Percentiles rank a stretch among this genome's conserved stretches.
These are phyloP conservation scores for Pyrrhia umbra DNA, from an alignment of 2,888 invertebrate genomes.

Conservation along the genomic window DNA sequence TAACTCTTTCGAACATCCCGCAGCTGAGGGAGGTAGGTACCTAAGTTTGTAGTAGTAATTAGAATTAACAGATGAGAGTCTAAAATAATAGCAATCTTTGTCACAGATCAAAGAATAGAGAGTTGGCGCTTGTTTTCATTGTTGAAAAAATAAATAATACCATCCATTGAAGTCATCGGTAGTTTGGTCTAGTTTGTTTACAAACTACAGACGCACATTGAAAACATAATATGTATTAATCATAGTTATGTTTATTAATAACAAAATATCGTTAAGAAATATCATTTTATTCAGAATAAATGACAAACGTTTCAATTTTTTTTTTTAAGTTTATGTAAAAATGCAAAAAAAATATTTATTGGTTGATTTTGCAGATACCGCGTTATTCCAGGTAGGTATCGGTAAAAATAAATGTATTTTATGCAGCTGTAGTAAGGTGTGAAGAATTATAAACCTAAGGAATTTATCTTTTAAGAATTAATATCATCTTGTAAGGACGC, in stretches of 20 bases:
- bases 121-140: not conserved
- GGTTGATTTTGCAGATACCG: not conserved
- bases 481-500: not conserved
- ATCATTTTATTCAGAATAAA: too few species aligned
- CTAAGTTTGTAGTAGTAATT: not conserved
- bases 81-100: not conserved
- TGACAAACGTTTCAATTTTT: too few species aligned
- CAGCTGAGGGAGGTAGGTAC: too few species aligned
- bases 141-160: constrained; percentile 12
- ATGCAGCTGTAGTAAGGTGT: too few species aligned
- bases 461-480: not conserved
- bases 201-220: not conserved
- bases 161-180: not conserved
- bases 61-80: not conserved
- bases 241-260: too few species aligned
- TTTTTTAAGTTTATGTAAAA: too few species aligned
- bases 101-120: not conserved
- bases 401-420: too few species aligned
- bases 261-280: too few species aligned
- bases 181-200: constrained; percentile 25
- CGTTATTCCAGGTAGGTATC: not conserved
- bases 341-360: not conserved
- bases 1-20: too few species aligned
- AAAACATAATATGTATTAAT: too few species aligned
- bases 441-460: not conserved